Evolutionary conservation across 2,113 vertebrate genomes (phyloP), one percentile per base, ranked within the genome.

Genomic region (Aspiorhynchus laticeps): DNA sequence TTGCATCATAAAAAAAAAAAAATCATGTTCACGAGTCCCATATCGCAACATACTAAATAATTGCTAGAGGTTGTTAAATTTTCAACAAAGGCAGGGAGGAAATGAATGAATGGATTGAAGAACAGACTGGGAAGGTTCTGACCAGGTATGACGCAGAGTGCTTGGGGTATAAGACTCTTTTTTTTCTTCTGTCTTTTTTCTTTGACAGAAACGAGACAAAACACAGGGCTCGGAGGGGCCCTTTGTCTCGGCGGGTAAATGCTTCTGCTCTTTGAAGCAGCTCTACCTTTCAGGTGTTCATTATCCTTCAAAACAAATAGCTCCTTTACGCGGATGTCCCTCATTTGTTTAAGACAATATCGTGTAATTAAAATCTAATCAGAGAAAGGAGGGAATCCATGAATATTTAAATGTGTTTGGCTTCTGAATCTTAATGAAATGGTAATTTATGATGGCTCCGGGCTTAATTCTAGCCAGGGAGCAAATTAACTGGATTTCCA

Each of bases 291-390:
- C 89, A 91, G 89, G 88, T 92, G 85, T 88, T 90, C 88, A 90
- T 92, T 91, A 90, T 88, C 88, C 33, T 75, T 85, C n/a, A 83
- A 86, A 90, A 91, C 92, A 91, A 90, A 92, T 89, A 90, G 90
- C 85, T 86, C 85, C 83, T 90, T 92, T 89, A 89, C 56, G 43
- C 76, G 81, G 79, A 63, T 78, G 59, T 88, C 80, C 88, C 89
- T 87, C 88, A 89, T 92, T 92, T 93, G 89, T 91, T 91, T 91
- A 91, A 93, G 90, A 93, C 91, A 91, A 93, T 91, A 88, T 91
- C 88, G 79, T 93, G 92, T 92, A 92, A 92, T 93, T 93, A 93
- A 92, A 92, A 92, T 91, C 90, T 92, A 93, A 93, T 93, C 90
- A 91, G 91, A 91, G 83, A 88, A 43, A 78, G 89, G 86, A 87